phyloP scores from a whole-genome alignment of 2,113 vertebrate genomes.

The Romanogobio albipinnatus region DNA sequence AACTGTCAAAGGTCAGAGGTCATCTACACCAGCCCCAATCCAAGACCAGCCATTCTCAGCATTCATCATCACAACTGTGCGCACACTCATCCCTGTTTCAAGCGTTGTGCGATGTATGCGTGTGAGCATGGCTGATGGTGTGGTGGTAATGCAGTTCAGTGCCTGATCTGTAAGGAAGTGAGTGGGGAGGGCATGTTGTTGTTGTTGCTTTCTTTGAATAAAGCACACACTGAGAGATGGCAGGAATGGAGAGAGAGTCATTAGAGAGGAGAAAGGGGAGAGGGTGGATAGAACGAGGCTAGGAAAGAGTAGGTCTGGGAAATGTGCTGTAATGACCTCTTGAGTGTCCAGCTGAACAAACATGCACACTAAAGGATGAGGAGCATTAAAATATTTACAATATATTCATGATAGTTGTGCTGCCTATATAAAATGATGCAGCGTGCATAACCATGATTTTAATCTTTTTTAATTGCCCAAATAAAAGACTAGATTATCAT shows the following conservation, averaged over 20 bases:
- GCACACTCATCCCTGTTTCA: not conserved
- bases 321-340: constrained; percentile 29
- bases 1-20: constrained; percentile 22
- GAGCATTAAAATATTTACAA: not conserved
- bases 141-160: constrained; percentile 51
- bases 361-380: not conserved
- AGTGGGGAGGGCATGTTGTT: constrained; percentile 54
- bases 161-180: constrained; percentile 47
- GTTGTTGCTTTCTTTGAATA: constrained; percentile 65
- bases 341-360: constrained; percentile 14
- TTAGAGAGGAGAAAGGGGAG: constrained; percentile 23
- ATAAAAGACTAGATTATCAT: not conserved
- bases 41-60: not conserved
- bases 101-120: not conserved
- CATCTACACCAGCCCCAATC: not conserved
- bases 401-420: not conserved
- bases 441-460: not conserved
- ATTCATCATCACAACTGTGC: not conserved
- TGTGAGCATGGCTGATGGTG: constrained; percentile 33
- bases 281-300: constrained; percentile 42
- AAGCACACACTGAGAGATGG: constrained; percentile 63
- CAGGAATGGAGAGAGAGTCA: constrained; percentile 4
- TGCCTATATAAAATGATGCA: not conserved
- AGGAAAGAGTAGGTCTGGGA: constrained; percentile 31
- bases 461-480: not conserved